Conservation (phyloP, 2,797 vertebrate genomes). For the Antrozous pallidus region DNA sequence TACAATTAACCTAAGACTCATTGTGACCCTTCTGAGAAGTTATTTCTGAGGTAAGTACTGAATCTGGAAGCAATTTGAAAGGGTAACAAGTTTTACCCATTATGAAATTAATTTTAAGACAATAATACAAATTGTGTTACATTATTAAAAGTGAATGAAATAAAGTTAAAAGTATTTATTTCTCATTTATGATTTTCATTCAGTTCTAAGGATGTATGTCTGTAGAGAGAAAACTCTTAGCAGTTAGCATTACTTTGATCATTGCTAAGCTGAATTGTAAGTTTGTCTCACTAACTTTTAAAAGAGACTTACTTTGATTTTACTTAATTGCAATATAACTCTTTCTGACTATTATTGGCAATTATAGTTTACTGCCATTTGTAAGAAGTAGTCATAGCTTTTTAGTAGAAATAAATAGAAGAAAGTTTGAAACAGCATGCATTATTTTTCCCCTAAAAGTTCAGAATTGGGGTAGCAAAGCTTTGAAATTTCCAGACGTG, state of each 20-base stretch:
- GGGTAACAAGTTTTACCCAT: background rate
- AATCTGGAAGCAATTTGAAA: background rate
- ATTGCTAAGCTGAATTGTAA: background rate
- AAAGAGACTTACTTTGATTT: background rate
- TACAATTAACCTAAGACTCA: conserved; percentile 14
- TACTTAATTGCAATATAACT: background rate
- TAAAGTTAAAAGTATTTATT: conserved; percentile 25
- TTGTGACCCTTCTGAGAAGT: background rate
- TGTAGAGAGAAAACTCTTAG: background rate
- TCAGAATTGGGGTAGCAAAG: background rate
- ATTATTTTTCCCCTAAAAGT: background rate
- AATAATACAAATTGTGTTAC: background rate
- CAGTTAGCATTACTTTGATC: conserved; percentile 2
- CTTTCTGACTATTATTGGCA: background rate
- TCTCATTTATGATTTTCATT: conserved; percentile 20
- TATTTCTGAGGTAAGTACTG: background rate
- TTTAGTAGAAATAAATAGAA: background rate
- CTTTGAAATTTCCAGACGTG: background rate
- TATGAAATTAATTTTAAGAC: conserved; percentile 24
- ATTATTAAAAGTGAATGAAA: background rate
- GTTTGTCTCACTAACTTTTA: background rate
- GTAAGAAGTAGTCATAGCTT: background rate
- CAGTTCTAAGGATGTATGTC: background rate
- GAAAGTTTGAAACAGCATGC: background rate
- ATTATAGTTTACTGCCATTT: background rate